A percentile compares a stretch with the other conserved stretches of the same genome.
Evolutionary conservation across 2,888 invertebrate genomes (phyloP).

Genomic region (Cheiracanthium punctorium): DNA sequence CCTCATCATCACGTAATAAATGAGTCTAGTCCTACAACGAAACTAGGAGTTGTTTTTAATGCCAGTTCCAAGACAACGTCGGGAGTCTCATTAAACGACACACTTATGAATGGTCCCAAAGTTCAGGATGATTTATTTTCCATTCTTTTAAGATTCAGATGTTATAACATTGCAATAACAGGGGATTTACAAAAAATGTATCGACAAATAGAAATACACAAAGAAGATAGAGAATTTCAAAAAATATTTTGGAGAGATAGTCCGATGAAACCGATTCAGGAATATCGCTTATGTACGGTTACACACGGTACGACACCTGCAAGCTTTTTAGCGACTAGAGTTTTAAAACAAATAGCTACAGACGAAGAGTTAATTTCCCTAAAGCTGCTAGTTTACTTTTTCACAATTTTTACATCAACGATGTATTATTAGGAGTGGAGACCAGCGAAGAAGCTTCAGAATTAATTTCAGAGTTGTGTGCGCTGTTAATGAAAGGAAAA

Average conservation of each 20-base stretch:
- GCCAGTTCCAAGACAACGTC: background rate
- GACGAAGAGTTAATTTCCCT: background rate
- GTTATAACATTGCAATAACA: background rate
- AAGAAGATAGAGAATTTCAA: slow-evolving; percentile 13
- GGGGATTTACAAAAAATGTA: slow-evolving; percentile 33
- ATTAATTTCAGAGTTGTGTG: background rate
- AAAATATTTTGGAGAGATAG: slow-evolving; percentile 15
- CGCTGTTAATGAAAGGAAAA: background rate
- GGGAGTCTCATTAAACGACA: background rate
- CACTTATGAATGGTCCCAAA: background rate
- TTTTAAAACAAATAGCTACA: background rate
- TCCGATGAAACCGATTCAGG: background rate
- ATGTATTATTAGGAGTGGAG: background rate
- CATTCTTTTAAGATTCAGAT: background rate
- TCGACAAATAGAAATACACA: slow-evolving; percentile 10
- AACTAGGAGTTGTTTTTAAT: slow-evolving; percentile 10
- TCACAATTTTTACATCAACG: slow-evolving; percentile 10
- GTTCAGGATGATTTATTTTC: background rate
- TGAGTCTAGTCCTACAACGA: background rate
- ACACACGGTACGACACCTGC: background rate
- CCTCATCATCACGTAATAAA: slow-evolving; percentile 1
- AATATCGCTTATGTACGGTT: slow-evolving; percentile 2
- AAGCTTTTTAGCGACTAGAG: slow-evolving; percentile 5
- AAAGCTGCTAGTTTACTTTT: background rate
- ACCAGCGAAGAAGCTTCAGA: background rate